These are phyloP conservation scores for Barnardius zonarius DNA, from an alignment of 2,113 vertebrate species.

Conservation along the genomic window DNA sequence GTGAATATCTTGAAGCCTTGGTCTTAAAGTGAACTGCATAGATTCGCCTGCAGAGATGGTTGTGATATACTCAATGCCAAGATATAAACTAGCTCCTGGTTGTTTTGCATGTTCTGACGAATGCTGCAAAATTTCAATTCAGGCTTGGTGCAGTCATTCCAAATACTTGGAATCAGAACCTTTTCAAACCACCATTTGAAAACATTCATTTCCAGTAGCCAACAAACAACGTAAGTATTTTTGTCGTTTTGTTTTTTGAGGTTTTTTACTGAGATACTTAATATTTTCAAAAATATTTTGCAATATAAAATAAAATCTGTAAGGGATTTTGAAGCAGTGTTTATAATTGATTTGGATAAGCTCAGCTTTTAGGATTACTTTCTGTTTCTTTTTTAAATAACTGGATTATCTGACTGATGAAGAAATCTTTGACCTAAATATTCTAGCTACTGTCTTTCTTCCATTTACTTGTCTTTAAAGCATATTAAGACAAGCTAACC, in stretches of 20 bases:
- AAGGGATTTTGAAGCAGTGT: conserved; percentile 14
- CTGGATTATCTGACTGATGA: conserved; percentile 44
- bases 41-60: not conserved
- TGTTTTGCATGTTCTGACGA: not conserved
- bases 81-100: not conserved
- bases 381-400: conserved; percentile 28
- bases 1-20: not conserved
- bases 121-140: not conserved
- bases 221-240: not conserved
- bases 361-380: conserved; percentile 53
- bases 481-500: conserved; percentile 29
- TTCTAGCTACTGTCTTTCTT: conserved; percentile 4
- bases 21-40: not conserved
- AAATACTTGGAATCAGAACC: not conserved
- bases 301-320: not conserved
- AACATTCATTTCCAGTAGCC: not conserved
- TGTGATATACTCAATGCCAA: not conserved
- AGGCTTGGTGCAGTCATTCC: not conserved
- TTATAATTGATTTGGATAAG: conserved; percentile 54
- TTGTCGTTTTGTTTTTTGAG: not conserved
- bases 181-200: not conserved
- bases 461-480: conserved; percentile 10
- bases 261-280: not conserved
- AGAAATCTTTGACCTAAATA: conserved; percentile 55
- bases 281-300: not conserved